Base-by-base conservation (phyloP, 2,113 vertebrate genomes). In the Caloenas nicobarica region DNA sequence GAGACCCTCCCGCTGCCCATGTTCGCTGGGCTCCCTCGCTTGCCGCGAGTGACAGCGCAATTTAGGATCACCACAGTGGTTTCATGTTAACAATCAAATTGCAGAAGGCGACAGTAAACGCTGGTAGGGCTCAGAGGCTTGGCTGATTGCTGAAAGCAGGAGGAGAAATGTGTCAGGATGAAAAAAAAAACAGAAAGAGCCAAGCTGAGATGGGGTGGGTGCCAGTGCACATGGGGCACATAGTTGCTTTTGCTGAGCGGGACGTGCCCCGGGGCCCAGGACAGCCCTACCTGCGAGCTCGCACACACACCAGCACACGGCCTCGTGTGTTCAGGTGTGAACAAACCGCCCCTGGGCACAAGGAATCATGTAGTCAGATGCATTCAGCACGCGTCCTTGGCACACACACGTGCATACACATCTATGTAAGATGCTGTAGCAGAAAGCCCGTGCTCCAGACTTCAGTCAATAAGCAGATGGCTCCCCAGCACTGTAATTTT, bases 381-480 rank as follows among this genome's bases (percentile, higher is more conserved):
- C 9, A 4, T 6, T 21, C 51, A 1, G 2, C 2, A 17, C 8
- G 25, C 33, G 25, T 19, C 50, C 61, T 70, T 13, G 73, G 82
- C 81, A 60, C 50, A 19, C 1, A 13, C 2, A 25, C 7, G 21
- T 3, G 21, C 62, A 64, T 36, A 14, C 66, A n/a, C 42, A 8
- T 16, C 58, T 25, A 16, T 15, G 66, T 21, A 26, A 42, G 76
- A 16, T 34, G 7, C 19, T 0, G 11, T 1, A 73, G 71, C 61
- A 86, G 38, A 86, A 70, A 89, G 77, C 71, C 46, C 1, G 0
- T 69, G 88, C 91, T 95, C 84, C 93, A 96, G 72, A 46, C 96
- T 91, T 88, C 88, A 96, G 95, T 79, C 89, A 89, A 64, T 71
- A 96, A 94, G 87, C 97, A 95, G 96, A 95, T 92, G 97, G 96